Percentiles rank a stretch among this genome's conserved stretches.
Evolutionary conservation across 2,797 vertebrate species (phyloP).

Genomic region (Picus viridis): DNA sequence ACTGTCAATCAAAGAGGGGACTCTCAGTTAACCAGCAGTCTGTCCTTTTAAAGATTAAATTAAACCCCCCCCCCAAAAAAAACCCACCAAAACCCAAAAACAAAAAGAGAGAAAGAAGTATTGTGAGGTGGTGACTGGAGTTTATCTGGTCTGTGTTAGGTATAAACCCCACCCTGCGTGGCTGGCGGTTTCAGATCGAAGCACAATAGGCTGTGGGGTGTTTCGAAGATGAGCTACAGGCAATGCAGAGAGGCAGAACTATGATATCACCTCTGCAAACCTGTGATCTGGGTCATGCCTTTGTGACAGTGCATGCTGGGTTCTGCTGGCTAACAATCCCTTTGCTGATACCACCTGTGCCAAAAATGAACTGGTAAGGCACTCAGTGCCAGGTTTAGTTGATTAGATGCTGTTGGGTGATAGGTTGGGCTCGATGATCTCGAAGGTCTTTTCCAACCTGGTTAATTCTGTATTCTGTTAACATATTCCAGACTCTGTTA

Average conservation of each 20-base stretch:
- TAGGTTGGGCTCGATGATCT: too few relatives aligned
- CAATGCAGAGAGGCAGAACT: not conserved
- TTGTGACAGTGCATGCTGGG: not conserved
- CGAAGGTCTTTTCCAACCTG: too few relatives aligned
- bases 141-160: conserved; percentile 75
- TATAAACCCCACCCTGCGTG: conserved; percentile 40
- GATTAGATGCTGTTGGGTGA: too few relatives aligned
- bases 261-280: not conserved
- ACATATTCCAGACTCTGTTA: too few relatives aligned
- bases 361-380: not conserved
- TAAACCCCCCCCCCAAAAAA: too few relatives aligned
- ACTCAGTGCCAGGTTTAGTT: too few relatives aligned
- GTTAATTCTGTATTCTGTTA: too few relatives aligned
- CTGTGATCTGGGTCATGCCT: not conserved
- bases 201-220: conserved; percentile 21
- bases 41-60: conserved; percentile 76
- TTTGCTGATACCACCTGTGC: not conserved
- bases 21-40: conserved; percentile 78
- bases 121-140: conserved; percentile 72
- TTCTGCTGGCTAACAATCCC: not conserved
- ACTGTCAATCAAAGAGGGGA: conserved; percentile 84
- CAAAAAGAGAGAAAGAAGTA: conserved; percentile 12
- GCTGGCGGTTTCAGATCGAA: conserved; percentile 51
- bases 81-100: not conserved
- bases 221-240: conserved; percentile 27